Percentiles rank a stretch among this genome's conserved stretches.
Conservation (phyloP, 2,113 vertebrate genomes). For the Anguilla japonica region DNA sequence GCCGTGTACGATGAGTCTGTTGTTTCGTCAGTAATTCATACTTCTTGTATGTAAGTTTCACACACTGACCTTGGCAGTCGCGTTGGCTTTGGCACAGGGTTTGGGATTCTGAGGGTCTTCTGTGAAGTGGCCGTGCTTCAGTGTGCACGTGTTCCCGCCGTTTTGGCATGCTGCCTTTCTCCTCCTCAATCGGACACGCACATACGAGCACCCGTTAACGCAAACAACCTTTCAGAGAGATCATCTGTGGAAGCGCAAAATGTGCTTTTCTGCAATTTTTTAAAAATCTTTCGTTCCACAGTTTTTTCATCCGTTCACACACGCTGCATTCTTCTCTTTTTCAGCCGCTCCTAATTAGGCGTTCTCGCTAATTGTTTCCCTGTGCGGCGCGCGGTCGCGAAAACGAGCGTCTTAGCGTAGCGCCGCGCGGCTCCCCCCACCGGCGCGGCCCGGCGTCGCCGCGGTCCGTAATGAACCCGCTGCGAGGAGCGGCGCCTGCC, state of each 20-base stretch:
- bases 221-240: no score
- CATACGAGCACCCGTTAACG: neutral
- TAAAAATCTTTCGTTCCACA: neutral
- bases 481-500: neutral
- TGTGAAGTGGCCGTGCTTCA: neutral
- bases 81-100: neutral
- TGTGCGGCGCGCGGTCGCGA: neutral
- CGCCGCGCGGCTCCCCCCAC: neutral
- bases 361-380: neutral
- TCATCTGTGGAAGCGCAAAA: no score
- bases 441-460: neutral
- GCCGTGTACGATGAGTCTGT: neutral
- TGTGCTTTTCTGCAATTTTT: neutral
- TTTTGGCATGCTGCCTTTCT: neutral
- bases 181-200: neutral
- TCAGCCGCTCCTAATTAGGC: neutral
- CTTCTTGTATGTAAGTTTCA: neutral
- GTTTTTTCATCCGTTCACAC: neutral
- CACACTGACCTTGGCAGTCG: neutral
- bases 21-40: neutral
- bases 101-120: neutral
- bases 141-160: neutral
- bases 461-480: neutral
- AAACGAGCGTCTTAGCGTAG: neutral
- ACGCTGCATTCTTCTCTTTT: neutral